Base-by-base conservation (phyloP, 2,888 invertebrate species). In the Stratiomys singularior region DNA sequence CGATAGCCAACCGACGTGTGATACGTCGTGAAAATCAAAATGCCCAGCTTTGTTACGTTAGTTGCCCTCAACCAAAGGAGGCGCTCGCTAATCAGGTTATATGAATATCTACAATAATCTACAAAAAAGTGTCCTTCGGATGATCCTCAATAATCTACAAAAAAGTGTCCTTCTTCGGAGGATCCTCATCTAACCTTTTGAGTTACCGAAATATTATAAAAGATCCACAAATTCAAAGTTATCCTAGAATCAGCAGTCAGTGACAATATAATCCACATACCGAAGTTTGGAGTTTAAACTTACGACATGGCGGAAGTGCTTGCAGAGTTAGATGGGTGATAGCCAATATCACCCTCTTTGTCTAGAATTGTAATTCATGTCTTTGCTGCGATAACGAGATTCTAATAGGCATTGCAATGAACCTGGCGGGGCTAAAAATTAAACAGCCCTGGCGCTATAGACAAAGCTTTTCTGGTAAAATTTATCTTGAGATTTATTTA, bases 171-270 rank as follows among this genome's bases (percentile, higher is more conserved):
- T n/a, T n/a, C n/a, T n/a, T n/a, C n/a, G n/a, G n/a, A n/a, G n/a
- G 44, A 44, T 44, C 44, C 44, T 44, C 9, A 44, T 9, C 9
- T 13, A 44, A 13, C 44, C 13, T 44, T 44, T 13, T 13, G 13
- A 44, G 44, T 7, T 44, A 44, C 44, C 44, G 44, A 44, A 44
- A 44, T 44, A 44, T 7, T 9, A 7, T 9, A 44, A 44, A 44
- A 44, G 37, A 69, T 69, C 18, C 21, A 56, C 56, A 56, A n/a
- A 56, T 56, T 56, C 56, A 56, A 56, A 56, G 56, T 56, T 7
- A 56, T 56, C 56, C 56, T 56, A n/a, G 18, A 56, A 56, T 56
- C 56, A 56, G n/a, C n/a, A n/a, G 7, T n/a, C 7, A 56, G 56
- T 56, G 56, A n/a, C 56, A 7, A 56, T 56, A n/a, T 13, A 5